Evolutionary conservation across 2,888 invertebrate genomes (phyloP).

Genomic region (Sarcophaga rosellei): DNA sequence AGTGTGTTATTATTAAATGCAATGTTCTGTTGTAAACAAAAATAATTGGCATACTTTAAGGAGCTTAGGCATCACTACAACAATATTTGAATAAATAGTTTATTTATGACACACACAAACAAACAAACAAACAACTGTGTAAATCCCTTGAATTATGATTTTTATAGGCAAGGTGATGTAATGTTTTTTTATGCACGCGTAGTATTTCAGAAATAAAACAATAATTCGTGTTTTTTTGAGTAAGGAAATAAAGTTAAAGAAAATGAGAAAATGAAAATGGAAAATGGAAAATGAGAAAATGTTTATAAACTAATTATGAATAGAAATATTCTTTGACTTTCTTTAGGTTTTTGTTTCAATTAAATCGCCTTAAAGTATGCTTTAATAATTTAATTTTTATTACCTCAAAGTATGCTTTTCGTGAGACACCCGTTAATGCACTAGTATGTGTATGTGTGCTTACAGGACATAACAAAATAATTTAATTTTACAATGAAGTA

Average conservation of each 20-base stretch:
- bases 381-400: background rate
- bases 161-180: background rate
- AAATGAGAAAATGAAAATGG: background rate
- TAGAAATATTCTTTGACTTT: background rate
- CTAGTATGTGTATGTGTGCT: too few species aligned
- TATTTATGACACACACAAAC: background rate
- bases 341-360: background rate
- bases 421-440: too few species aligned
- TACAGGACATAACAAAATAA: too few species aligned
- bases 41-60: conserved; percentile 17
- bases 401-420: rapidly evolving
- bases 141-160: conserved; percentile 4
- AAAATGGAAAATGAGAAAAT: background rate
- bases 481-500: background rate
- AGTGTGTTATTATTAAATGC: background rate
- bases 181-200: background rate
- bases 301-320: conserved; percentile 10
- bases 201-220: too few species aligned
- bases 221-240: background rate
- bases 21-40: background rate
- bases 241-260: background rate
- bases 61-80: background rate
- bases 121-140: background rate
- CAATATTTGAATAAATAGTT: background rate
- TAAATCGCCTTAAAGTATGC: background rate